phyloP scores from a whole-genome alignment of 2,797 vertebrate species.

The Enteromius paludinosus region DNA sequence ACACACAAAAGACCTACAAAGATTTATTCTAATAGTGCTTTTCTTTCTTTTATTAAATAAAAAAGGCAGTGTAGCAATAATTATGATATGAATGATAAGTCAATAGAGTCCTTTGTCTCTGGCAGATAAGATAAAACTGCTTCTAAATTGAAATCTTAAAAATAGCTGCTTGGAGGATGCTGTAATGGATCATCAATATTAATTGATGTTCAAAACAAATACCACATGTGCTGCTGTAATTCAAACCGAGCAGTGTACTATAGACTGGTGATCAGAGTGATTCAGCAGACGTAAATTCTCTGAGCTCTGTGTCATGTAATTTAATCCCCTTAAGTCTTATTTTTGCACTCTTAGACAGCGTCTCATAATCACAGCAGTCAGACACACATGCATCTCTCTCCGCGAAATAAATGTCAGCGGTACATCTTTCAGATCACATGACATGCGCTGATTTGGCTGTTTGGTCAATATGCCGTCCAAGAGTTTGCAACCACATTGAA shows the following conservation, averaged over 20 bases:
- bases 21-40: constrained; percentile 23
- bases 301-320: constrained; percentile 61
- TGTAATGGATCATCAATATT: constrained; percentile 58
- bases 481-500: neutral
- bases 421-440: constrained; percentile 23
- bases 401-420: constrained; percentile 28
- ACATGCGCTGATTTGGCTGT: neutral
- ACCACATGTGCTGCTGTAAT: constrained; percentile 61
- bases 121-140: constrained; percentile 53
- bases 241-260: constrained; percentile 44
- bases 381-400: constrained; percentile 8
- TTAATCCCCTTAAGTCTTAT: constrained; percentile 58
- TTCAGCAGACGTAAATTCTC: constrained; percentile 54
- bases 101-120: constrained; percentile 37
- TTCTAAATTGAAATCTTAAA: constrained; percentile 52
- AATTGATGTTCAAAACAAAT: constrained; percentile 63
- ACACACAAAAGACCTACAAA: neutral
- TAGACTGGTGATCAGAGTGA: constrained; percentile 50
- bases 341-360: constrained; percentile 53
- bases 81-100: constrained; percentile 33
- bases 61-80: constrained; percentile 42
- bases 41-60: constrained; percentile 3
- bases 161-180: constrained; percentile 35
- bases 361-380: constrained; percentile 51
- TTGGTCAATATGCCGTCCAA: constrained; percentile 2